Evolutionary conservation across 1,140 invertebrate genomes (phyloP).

Genomic region (Eriocheir sinensis): DNA sequence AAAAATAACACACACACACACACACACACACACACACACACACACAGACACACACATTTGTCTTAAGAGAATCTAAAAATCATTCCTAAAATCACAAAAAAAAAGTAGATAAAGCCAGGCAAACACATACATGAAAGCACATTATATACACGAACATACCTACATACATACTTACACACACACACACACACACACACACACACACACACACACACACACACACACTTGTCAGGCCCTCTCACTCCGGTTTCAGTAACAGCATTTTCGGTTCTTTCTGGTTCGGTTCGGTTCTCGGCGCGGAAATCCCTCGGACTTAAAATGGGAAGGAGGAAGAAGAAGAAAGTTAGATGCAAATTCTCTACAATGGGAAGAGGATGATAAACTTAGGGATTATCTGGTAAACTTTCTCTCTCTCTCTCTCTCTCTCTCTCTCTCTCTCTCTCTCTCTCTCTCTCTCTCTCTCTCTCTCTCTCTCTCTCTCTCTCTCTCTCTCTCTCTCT

Average conservation of each 20-base stretch:
- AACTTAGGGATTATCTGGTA: not conserved
- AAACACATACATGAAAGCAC: not conserved
- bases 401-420: conserved; percentile 6
- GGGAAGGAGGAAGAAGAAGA: too few relatives aligned
- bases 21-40: conserved; percentile 29
- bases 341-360: not conserved
- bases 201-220: not conserved
- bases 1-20: not conserved
- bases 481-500: too few relatives aligned
- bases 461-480: conserved; percentile 18
- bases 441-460: conserved; percentile 23
- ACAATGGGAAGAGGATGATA: conserved; percentile 13
- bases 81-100: not conserved
- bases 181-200: not conserved
- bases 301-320: not conserved
- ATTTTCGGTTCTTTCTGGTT: not conserved
- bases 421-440: too few relatives aligned
- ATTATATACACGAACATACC: not conserved
- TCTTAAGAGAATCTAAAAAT: not conserved
- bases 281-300: not conserved
- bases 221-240: too few relatives aligned
- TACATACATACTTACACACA: not conserved
- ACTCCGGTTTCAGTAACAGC: too few relatives aligned
- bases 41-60: not conserved
- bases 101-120: not conserved